These are phyloP conservation scores for Phragmatobia fuliginosa DNA, from an alignment of 2,888 invertebrate genomes.

Conservation along the genomic window DNA sequence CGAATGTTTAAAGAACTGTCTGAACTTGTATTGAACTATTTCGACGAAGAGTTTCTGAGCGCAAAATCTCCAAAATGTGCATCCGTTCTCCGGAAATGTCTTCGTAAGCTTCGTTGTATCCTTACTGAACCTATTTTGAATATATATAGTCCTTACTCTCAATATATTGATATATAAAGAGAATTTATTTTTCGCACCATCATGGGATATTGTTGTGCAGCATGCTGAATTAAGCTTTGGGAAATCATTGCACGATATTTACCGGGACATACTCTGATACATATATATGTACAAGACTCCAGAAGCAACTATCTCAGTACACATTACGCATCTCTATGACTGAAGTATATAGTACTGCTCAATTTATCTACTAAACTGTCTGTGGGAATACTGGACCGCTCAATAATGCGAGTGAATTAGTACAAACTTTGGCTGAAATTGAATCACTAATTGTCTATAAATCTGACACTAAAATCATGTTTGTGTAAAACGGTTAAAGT, in stretches of 20 bases:
- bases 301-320: neutral
- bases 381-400: too few species aligned
- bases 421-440: neutral
- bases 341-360: neutral
- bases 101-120: constrained; percentile 73
- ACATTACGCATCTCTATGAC: too few species aligned
- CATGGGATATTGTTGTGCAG: neutral
- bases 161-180: constrained; percentile 51
- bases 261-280: neutral
- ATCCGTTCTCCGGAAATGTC: constrained; percentile 76
- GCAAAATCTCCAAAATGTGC: constrained; percentile 82
- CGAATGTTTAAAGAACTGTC: constrained; percentile 68
- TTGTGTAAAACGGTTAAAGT: neutral
- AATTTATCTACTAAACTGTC: too few species aligned
- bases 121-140: constrained; percentile 71
- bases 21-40: constrained; percentile 71
- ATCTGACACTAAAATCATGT: neutral
- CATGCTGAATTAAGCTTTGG: neutral
- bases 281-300: neutral
- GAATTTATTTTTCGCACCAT: constrained; percentile 22
- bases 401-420: too few species aligned
- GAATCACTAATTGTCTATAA: neutral
- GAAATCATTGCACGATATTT: neutral
- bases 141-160: constrained; percentile 67
- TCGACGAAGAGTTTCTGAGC: constrained; percentile 67